Percentiles rank a stretch among this genome's conserved stretches.
Evolutionary conservation across 2,888 invertebrate genomes (phyloP).

Genomic region (Folsomia candida): DNA sequence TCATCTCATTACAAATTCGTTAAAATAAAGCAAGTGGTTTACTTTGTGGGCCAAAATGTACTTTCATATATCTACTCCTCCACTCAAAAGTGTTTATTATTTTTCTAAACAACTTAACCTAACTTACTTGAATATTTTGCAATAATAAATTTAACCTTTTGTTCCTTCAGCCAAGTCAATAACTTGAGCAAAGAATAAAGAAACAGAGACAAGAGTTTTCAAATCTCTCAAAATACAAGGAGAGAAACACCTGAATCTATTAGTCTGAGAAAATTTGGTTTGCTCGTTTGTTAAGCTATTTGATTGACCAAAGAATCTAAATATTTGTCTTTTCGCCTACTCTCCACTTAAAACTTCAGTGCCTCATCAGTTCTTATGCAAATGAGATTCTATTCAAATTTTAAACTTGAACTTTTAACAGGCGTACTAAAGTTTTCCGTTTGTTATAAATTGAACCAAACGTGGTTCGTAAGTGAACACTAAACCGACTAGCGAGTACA

Average conservation of each 20-base stretch:
- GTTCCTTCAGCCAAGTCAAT: neutral
- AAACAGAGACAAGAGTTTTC: neutral
- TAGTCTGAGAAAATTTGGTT: neutral
- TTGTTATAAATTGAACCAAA: neutral
- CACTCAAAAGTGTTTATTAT: neutral
- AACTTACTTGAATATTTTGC: neutral
- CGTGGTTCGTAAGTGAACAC: too few species aligned
- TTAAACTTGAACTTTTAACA: neutral
- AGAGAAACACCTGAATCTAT: neutral
- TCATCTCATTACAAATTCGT: neutral
- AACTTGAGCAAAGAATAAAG: too few species aligned
- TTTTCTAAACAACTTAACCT: neutral
- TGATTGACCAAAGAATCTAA: conserved; percentile 27
- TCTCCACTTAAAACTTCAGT: conserved; percentile 4
- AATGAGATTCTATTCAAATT: conserved; percentile 9
- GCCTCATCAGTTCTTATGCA: conserved; percentile 13
- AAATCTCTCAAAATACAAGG: neutral
- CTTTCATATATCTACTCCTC: neutral
- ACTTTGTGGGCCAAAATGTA: neutral
- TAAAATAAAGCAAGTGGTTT: neutral
- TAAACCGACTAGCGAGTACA: too few species aligned
- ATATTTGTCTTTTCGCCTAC: conserved; percentile 36
- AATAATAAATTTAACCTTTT: neutral
- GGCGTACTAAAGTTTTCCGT: neutral
- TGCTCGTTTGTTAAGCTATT: conserved; percentile 13